Base-by-base conservation (phyloP, 2,797 vertebrate genomes). In the Erpetoichthys calabaricus region DNA sequence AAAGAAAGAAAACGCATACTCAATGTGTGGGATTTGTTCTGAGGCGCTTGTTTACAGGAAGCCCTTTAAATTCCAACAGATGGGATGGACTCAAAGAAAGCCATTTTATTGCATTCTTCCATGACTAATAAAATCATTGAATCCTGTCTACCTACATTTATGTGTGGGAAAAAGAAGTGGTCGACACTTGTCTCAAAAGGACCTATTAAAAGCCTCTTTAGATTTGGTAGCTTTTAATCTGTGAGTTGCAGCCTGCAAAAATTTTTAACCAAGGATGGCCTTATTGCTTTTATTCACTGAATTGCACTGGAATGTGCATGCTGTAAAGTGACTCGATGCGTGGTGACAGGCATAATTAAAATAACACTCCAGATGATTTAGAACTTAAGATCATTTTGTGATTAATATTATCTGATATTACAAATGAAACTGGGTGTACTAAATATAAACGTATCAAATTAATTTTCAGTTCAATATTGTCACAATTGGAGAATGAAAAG, bases 41-140 rank as follows among this genome's bases (percentile, higher is more conserved):
- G 72, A 65, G 58, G 46, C 64, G 64, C 71, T 81, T 84, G 81
- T 86, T 87, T 83, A 85, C 82, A 86, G 84, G 80, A 86, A 85
- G 77, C 75, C 65, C 73, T 71, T 75, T 79, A 77, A 79, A 70
- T 71, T 73, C 64, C 71, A 75, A 79, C 81, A 85, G 72, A 84
- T 85, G 80, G 47, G 81, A 73, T 72, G 73, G 73, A 78, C 81
- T 84, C 76, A 84, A 70, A 68, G 73, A 76, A 75, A 72, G 65
- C 63, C 60, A 67, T 80, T 83, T 85, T 83, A 86, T 78, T 83
- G 77, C 79, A 79, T 86, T 86, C 82, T 81, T 81, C 78, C 73
- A 63, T 67, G 67, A 51, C 80, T 68, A 55, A 70, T 86, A 86
- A 87, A 86, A 69, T 67, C 62, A 51, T 57, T 50, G 59, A 63